A percentile compares a stretch with the other conserved stretches of the same genome.
phyloP scores from a whole-genome alignment of 1,140 invertebrate species.

The Heliconius melpomene region DNA sequence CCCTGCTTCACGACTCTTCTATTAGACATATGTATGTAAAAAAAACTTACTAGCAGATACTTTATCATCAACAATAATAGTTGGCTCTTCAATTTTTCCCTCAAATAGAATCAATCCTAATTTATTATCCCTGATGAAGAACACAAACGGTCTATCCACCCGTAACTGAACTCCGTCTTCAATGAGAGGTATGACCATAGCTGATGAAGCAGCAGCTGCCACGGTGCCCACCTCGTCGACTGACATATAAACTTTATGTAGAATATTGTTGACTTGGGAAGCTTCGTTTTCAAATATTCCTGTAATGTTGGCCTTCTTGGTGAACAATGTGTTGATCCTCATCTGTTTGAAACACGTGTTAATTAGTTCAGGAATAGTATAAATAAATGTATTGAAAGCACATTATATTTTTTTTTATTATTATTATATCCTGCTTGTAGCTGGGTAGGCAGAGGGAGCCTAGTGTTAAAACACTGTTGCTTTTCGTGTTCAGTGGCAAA shows the following conservation, averaged over 20 bases:
- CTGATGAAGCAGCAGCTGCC: conserved; percentile 86
- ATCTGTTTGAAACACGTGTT: conserved; percentile 69
- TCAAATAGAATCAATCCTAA: conserved; percentile 84
- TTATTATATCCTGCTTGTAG: too few species aligned
- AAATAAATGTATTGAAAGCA: too few species aligned
- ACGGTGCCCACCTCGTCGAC: conserved; percentile 88
- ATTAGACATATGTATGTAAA: too few species aligned
- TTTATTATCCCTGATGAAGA: conserved; percentile 85
- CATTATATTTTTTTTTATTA: too few species aligned
- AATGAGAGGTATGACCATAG: conserved; percentile 83
- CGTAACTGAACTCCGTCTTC: conserved; percentile 57
- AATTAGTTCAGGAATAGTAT: neutral
- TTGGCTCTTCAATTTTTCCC: conserved; percentile 83
- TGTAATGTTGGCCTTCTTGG: conserved; percentile 82
- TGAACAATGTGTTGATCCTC: conserved; percentile 84
- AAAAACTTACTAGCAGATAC: conserved; percentile 23
- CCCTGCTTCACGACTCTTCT: too few species aligned
- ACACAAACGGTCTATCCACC: conserved; percentile 87
- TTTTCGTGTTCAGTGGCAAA: too few species aligned
- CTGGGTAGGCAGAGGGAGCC: too few species aligned
- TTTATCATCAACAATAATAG: conserved; percentile 40
- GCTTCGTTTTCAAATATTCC: conserved; percentile 79
- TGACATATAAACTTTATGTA: conserved; percentile 87
- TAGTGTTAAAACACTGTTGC: too few species aligned
- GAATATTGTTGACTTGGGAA: conserved; percentile 82